Percentiles rank a stretch among this genome's conserved stretches.
Conservation (phyloP, 2,797 vertebrate species). For the Astyanax mexicanus region DNA sequence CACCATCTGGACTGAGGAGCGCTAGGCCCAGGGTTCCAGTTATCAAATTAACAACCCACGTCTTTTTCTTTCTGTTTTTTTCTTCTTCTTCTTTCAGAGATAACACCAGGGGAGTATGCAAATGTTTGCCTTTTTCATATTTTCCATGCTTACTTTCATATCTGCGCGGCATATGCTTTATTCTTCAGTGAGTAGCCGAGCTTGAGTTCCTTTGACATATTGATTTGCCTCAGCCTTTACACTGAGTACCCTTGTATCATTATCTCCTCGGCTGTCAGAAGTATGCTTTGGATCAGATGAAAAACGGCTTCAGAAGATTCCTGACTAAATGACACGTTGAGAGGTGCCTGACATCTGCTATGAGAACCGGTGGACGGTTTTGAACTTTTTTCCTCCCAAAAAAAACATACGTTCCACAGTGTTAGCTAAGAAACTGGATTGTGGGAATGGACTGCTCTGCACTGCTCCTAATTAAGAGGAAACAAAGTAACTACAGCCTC, state of each 20-base stretch:
- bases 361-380: not conserved
- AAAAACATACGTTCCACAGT: not conserved
- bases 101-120: constrained; percentile 9
- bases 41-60: not conserved
- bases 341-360: constrained; percentile 37
- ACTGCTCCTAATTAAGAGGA: constrained; percentile 32
- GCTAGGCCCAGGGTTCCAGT: constrained; percentile 13
- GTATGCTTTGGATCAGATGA: constrained; percentile 37
- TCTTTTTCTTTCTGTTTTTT: constrained; percentile 11
- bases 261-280: constrained; percentile 46
- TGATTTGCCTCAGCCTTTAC: constrained; percentile 36
- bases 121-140: constrained; percentile 34
- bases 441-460: constrained; percentile 5
- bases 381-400: not conserved
- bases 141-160: constrained; percentile 11
- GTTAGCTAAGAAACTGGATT: not conserved
- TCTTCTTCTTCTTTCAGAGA: too few species aligned
- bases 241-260: constrained; percentile 45
- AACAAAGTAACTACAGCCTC: constrained; percentile 43
- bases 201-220: constrained; percentile 35
- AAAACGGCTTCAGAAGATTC: constrained; percentile 45
- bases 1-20: constrained; percentile 11
- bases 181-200: constrained; percentile 10
- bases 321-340: constrained; percentile 40
- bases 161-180: constrained; percentile 9